These are phyloP conservation scores for Lophotis ruficrista DNA, from an alignment of 2,113 vertebrate genomes.

Conservation along the genomic window DNA sequence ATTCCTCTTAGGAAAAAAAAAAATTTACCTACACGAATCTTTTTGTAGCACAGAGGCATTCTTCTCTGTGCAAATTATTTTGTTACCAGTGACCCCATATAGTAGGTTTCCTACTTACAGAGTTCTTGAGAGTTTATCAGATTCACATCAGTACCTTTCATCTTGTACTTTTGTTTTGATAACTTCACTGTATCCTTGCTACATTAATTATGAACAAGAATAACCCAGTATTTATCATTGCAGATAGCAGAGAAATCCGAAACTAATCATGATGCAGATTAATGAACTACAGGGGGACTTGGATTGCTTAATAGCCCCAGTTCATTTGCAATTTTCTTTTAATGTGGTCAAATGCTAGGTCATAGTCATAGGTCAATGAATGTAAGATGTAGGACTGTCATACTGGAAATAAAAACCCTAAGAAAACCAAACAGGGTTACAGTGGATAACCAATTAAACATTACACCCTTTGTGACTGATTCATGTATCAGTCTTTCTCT, in stretches of 20 bases:
- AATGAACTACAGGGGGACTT: background rate
- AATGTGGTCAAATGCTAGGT: background rate
- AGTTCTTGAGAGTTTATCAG: background rate
- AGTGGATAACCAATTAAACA: slow-evolving; percentile 19
- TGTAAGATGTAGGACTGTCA: background rate
- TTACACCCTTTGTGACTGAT: background rate
- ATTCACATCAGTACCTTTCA: background rate
- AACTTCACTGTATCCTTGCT: background rate
- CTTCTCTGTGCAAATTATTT: background rate
- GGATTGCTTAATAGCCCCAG: background rate
- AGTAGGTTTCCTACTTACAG: background rate
- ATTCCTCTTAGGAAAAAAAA: background rate
- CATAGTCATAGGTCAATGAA: background rate
- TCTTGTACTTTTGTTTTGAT: slow-evolving; percentile 4
- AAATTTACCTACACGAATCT: background rate
- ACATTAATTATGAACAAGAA: slow-evolving; percentile 9
- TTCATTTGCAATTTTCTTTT: background rate
- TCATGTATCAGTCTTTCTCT: background rate
- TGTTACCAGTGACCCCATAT: background rate
- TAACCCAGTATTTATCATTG: background rate
- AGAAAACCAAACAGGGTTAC: background rate
- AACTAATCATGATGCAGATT: background rate
- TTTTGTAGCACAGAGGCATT: background rate
- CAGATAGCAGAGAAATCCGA: background rate
- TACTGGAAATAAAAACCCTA: background rate